A percentile compares a stretch with the other conserved stretches of the same genome.
Conservation (phyloP, 2,113 vertebrate species). For the Nesospiza acunhae region DNA sequence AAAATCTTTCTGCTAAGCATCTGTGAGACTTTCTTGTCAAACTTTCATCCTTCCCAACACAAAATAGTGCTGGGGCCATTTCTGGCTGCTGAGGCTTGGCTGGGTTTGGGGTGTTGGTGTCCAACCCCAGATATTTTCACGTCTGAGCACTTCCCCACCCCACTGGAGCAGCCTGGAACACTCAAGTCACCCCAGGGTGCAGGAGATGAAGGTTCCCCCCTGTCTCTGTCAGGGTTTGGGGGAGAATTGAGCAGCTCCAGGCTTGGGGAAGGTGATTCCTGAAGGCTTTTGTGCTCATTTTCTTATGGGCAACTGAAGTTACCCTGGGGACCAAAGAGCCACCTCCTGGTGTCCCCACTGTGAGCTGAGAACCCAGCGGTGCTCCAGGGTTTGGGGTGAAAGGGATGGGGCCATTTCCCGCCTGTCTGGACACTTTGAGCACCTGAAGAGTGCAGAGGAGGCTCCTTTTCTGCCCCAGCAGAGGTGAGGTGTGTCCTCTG, state of each 20-base stretch:
- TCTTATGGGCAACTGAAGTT: fast-evolving
- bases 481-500: no score
- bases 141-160: no score
- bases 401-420: background rate
- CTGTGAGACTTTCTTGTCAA: no score
- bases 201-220: no score
- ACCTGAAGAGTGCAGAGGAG: background rate
- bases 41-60: no score
- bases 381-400: background rate
- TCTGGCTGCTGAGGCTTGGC: no score
- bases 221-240: background rate
- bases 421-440: background rate
- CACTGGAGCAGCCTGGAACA: no score
- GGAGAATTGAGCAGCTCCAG: background rate
- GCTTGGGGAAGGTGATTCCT: background rate
- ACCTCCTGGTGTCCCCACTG: background rate
- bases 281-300: background rate
- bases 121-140: no score
- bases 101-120: no score
- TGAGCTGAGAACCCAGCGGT: background rate
- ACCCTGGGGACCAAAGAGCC: background rate
- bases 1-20: no score
- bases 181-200: no score
- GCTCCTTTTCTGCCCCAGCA: background rate
- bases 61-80: no score